Percentiles rank a stretch among this genome's conserved stretches.
Conservation (phyloP, 2,888 invertebrate genomes). For the Gymnosoma rotundatum region DNA sequence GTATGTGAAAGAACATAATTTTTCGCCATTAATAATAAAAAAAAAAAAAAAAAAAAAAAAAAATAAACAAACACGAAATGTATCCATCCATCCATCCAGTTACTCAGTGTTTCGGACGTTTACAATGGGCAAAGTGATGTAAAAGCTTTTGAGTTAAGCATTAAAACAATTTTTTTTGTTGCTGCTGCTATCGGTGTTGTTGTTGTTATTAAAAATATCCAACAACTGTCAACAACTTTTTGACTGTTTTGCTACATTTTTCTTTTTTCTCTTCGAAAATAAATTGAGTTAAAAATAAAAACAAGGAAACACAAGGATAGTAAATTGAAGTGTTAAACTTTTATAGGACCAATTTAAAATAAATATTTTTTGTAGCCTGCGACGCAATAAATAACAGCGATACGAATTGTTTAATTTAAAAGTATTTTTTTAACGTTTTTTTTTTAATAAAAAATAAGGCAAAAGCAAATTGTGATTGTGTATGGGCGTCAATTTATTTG, state of each 20-base stretch:
- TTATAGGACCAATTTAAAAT: too few relatives aligned
- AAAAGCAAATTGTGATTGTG: too few relatives aligned
- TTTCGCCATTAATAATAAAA: slow-evolving; percentile 21
- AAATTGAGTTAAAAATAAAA: not conserved
- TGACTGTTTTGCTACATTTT: slow-evolving; percentile 1
- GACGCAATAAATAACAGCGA: too few relatives aligned
- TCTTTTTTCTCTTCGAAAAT: not conserved
- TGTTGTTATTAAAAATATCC: slow-evolving; percentile 13
- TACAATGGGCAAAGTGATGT: not conserved
- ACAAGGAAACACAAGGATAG: too few relatives aligned
- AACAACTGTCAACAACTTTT: slow-evolving; percentile 35
- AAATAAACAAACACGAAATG: slow-evolving; percentile 1
- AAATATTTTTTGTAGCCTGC: too few relatives aligned
- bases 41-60: too few relatives aligned
- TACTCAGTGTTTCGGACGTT: not conserved
- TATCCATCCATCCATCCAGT: not conserved
- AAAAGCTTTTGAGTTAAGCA: too few relatives aligned
- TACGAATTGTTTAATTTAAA: too few relatives aligned
- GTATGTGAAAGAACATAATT: slow-evolving; percentile 27
- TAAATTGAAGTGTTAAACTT: too few relatives aligned
- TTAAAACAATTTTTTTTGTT: not conserved
- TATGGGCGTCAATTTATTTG: too few relatives aligned
- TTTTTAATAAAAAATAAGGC: too few relatives aligned
- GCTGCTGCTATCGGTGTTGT: not conserved
- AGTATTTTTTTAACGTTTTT: too few relatives aligned